A percentile compares a stretch with the other conserved stretches of the same genome.
phyloP scores from a whole-genome alignment of 2,113 vertebrate genomes.

The Hydropotes inermis region DNA sequence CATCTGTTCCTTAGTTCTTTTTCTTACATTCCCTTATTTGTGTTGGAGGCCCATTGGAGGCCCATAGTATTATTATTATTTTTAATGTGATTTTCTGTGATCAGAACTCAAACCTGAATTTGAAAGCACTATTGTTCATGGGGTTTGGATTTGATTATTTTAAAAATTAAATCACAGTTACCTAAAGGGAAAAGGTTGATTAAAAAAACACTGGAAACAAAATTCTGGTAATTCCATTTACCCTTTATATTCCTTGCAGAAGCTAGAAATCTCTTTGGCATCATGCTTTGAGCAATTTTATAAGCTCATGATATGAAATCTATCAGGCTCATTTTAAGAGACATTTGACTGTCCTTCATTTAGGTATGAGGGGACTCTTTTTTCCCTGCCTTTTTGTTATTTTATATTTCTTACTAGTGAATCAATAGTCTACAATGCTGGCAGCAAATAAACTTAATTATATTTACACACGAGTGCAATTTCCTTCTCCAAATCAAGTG shows the following conservation, averaged over 20 bases:
- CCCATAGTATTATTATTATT: neutral
- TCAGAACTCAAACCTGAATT: neutral
- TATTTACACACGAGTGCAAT: neutral
- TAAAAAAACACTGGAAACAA: neutral
- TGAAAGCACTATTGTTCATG: neutral
- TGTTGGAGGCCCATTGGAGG: neutral
- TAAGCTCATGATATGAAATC: neutral
- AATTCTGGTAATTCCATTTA: neutral
- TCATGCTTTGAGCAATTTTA: neutral
- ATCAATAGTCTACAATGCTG: neutral
- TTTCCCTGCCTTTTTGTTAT: neutral
- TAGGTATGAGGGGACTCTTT: neutral
- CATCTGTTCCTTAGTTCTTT: neutral
- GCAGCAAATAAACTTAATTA: neutral
- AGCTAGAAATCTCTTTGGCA: neutral
- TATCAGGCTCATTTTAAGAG: neutral
- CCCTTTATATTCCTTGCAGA: neutral
- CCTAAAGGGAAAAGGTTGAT: neutral
- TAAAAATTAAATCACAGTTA: slow-evolving; percentile 20
- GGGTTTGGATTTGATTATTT: neutral
- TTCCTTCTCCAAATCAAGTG: neutral
- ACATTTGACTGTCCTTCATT: neutral
- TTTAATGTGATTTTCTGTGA: neutral
- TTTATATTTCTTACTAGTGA: neutral
- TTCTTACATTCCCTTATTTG: neutral